Conservation (phyloP, 2,113 vertebrate species). For the Tenrec ecaudatus region DNA sequence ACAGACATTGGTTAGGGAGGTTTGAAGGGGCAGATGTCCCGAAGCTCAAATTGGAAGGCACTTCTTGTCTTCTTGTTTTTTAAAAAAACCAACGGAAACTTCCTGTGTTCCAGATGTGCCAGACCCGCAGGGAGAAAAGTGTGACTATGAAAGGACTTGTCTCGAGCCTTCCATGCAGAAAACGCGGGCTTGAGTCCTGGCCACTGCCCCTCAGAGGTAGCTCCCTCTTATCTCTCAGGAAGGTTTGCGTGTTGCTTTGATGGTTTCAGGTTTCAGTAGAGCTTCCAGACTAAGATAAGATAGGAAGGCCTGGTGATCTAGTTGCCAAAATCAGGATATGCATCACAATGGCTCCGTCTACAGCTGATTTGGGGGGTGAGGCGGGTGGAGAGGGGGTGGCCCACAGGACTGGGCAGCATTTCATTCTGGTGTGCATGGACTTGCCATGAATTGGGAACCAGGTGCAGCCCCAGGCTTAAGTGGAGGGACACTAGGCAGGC, state of each 20-base stretch:
- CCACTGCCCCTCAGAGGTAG: not conserved
- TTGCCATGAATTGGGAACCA: not conserved
- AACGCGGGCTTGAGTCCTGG: not conserved
- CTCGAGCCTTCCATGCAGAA: not conserved
- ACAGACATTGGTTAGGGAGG: not conserved
- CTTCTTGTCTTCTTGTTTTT: not conserved
- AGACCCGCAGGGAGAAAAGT: not conserved
- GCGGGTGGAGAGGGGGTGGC: not conserved
- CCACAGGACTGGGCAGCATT: not conserved
- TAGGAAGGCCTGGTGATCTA: not conserved
- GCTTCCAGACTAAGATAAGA: not conserved
- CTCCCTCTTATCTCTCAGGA: not conserved
- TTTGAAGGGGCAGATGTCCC: not conserved
- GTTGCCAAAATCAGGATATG: not conserved
- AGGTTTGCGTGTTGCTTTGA: not conserved
- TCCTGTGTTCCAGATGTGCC: not conserved
- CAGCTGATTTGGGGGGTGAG: not conserved
- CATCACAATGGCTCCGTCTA: not conserved
- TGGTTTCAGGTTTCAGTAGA: not conserved
- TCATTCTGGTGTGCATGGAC: not conserved
- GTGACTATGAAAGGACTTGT: not conserved
- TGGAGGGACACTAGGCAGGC: not conserved
- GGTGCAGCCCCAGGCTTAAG: not conserved
- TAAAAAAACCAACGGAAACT: not conserved
- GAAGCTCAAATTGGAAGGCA: not conserved